These are phyloP conservation scores for Oostethus manadensis DNA, from an alignment of 2,113 vertebrate species.

Conservation along the genomic window DNA sequence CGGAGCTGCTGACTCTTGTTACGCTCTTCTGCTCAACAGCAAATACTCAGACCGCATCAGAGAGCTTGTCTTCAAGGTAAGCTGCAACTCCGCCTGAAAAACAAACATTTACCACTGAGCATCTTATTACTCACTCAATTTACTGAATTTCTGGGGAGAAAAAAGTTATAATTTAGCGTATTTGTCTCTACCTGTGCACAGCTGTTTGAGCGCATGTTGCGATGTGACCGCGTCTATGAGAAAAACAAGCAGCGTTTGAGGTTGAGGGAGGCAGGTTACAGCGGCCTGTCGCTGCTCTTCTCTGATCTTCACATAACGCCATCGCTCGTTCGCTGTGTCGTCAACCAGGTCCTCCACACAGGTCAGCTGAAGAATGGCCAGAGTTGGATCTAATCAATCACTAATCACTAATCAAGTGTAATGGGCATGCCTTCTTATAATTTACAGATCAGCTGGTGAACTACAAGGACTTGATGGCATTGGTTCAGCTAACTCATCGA, in stretches of 20 bases:
- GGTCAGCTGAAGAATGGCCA: constrained; percentile 63
- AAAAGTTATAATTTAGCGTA: background rate
- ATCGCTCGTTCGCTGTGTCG: constrained; percentile 83
- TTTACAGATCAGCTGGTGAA: constrained; percentile 82
- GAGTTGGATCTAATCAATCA: no score
- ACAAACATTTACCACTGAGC: background rate
- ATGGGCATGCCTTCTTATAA: background rate
- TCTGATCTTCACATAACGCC: constrained; percentile 79
- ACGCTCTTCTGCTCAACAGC: constrained; percentile 84
- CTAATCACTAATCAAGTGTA: no score
- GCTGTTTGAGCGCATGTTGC: constrained; percentile 92
- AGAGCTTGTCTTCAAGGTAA: constrained; percentile 92
- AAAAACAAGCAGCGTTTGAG: constrained; percentile 89
- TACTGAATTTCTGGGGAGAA: background rate
- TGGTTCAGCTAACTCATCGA: constrained; percentile 86
- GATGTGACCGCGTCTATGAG: constrained; percentile 94
- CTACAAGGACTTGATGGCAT: constrained; percentile 90
- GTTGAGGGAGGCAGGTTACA: constrained; percentile 89
- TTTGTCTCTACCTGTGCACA: constrained; percentile 45
- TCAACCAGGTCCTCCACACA: constrained; percentile 87
- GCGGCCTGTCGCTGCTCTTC: constrained; percentile 87
- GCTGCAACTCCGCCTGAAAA: background rate
- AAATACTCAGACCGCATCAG: constrained; percentile 86
- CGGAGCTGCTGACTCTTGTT: constrained; percentile 88
- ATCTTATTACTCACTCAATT: background rate